phyloP scores from a whole-genome alignment of 2,113 vertebrate genomes.

The Leucopsar rothschildi region DNA sequence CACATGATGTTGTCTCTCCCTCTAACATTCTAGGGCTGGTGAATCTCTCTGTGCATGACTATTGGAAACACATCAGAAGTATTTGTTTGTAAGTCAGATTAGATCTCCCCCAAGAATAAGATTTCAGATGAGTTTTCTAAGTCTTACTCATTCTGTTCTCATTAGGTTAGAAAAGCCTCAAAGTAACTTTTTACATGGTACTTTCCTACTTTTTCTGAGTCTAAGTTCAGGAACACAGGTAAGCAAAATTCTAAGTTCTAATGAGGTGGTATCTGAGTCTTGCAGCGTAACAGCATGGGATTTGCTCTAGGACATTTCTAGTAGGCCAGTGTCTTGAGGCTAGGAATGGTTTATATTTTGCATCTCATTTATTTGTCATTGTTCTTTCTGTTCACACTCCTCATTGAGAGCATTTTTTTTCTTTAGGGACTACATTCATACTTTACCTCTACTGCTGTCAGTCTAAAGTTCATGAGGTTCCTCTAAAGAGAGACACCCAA shows the following conservation, averaged over 20 bases:
- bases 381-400: slow-evolving; percentile 15
- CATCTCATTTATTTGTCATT: slow-evolving; percentile 27
- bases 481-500: background rate
- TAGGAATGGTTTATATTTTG: slow-evolving; percentile 24
- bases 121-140: background rate
- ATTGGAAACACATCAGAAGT: background rate
- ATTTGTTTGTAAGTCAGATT: background rate
- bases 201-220: background rate
- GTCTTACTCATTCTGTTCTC: background rate
- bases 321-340: background rate
- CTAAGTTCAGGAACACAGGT: background rate
- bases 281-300: background rate
- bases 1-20: background rate
- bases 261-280: background rate
- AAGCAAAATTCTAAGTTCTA: background rate
- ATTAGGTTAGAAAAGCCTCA: background rate
- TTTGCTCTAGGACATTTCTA: background rate
- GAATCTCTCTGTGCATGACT: background rate
- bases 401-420: background rate
- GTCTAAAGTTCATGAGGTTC: background rate
- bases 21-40: background rate
- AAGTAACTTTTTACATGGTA: background rate
- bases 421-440: background rate
- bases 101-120: background rate
- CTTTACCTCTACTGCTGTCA: background rate